phyloP scores from a whole-genome alignment of 2,797 vertebrate species.

The Lepus oiostolus region DNA sequence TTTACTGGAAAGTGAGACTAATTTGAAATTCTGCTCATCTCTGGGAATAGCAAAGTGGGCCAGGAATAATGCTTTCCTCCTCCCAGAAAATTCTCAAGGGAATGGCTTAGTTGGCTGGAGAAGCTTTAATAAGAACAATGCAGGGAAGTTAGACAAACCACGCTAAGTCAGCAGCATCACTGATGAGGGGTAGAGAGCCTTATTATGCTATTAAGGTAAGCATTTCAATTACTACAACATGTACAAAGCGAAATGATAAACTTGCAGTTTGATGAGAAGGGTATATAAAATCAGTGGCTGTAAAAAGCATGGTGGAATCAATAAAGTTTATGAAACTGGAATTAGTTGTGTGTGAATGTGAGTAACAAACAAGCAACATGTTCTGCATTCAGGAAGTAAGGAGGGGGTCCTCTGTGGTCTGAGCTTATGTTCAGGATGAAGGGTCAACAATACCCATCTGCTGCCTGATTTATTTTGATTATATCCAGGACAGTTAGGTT shows the following conservation, averaged over 20 bases:
- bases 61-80: slow-evolving; percentile 60
- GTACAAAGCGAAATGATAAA: slow-evolving; percentile 85
- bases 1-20: slow-evolving; percentile 52
- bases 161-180: slow-evolving; percentile 81
- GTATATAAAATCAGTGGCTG: slow-evolving; percentile 84
- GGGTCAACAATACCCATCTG: neutral
- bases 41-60: slow-evolving; percentile 48
- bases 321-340: slow-evolving; percentile 87
- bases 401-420: slow-evolving; percentile 47
- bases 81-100: slow-evolving; percentile 50
- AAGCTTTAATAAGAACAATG: slow-evolving; percentile 79
- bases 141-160: slow-evolving; percentile 63
- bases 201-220: slow-evolving; percentile 79
- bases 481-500: neutral
- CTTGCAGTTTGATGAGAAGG: slow-evolving; percentile 80
- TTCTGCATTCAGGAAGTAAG: slow-evolving; percentile 59
- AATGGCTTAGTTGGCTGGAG: slow-evolving; percentile 72
- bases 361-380: slow-evolving; percentile 74
- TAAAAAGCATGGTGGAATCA: slow-evolving; percentile 84
- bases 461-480: neutral
- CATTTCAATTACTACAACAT: slow-evolving; percentile 83
- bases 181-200: slow-evolving; percentile 75
- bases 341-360: slow-evolving; percentile 76
- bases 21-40: slow-evolving; percentile 58
- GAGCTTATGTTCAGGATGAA: neutral